Percentiles rank a stretch among this genome's conserved stretches.
Evolutionary conservation across 2,888 invertebrate genomes (phyloP).

Genomic region (Drosophila paranaensis): DNA sequence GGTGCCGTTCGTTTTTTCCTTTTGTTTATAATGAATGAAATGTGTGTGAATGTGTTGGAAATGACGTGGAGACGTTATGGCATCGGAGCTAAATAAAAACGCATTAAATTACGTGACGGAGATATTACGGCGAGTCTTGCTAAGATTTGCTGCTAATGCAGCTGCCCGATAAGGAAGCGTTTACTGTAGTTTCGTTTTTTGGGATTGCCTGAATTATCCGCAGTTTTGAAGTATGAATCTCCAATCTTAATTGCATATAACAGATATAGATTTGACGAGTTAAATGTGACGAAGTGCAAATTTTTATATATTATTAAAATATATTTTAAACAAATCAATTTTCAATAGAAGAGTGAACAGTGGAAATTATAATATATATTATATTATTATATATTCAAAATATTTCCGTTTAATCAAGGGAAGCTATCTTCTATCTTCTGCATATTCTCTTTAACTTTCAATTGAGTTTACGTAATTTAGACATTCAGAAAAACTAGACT

Average conservation of each 20-base stretch:
- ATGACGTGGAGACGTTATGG: neutral
- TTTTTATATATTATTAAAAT: neutral
- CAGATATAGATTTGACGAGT: neutral
- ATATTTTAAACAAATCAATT: neutral
- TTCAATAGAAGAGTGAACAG: neutral
- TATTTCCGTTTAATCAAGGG: neutral
- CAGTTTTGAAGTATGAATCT: neutral
- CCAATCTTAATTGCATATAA: no score
- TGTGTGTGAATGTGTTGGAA: neutral
- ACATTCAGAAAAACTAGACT: no score
- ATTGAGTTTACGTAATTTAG: no score
- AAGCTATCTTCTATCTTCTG: neutral
- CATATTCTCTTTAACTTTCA: no score
- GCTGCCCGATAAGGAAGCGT: neutral
- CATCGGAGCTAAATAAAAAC: neutral
- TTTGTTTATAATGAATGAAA: neutral
- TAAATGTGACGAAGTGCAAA: neutral
- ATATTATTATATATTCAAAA: neutral
- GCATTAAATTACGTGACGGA: neutral
- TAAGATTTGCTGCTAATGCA: neutral
- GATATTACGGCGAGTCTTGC: neutral
- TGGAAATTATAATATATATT: no score
- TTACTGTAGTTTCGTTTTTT: neutral
- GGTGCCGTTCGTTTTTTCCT: neutral
- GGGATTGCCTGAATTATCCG: neutral